A percentile compares a stretch with the other conserved stretches of the same genome.
Evolutionary conservation across 1,140 invertebrate genomes (phyloP).

Genomic region (Ips nitidus): DNA sequence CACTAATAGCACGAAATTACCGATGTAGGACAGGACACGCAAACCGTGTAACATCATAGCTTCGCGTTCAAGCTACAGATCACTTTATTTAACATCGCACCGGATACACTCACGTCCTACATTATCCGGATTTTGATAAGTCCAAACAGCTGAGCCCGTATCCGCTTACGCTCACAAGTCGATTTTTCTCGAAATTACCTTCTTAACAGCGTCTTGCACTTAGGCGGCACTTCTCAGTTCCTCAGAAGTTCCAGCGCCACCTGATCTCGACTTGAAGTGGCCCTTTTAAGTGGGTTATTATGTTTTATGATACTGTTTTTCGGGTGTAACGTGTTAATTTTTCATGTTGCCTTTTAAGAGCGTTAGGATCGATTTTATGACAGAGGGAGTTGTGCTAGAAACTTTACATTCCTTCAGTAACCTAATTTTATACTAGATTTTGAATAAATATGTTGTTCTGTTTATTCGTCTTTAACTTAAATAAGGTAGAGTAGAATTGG

Average conservation of each 20-base stretch:
- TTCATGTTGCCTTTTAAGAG: conserved; percentile 6
- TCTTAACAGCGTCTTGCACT: conserved; percentile 30
- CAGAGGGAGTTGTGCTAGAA: no score
- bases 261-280: conserved; percentile 27
- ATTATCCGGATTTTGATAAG: neutral
- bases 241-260: conserved; percentile 18
- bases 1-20: no score
- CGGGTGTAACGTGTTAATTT: conserved; percentile 23
- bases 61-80: no score
- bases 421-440: no score
- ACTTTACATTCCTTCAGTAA: no score
- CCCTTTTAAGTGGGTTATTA: conserved; percentile 25
- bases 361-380: conserved; percentile 4
- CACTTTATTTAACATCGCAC: neutral
- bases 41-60: no score
- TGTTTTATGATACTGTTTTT: conserved; percentile 27
- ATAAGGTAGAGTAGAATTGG: no score
- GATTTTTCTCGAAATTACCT: conserved; percentile 18
- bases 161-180: neutral
- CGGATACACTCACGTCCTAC: conserved; percentile 1
- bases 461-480: no score
- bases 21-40: no score
- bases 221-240: conserved; percentile 22
- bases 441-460: no score
- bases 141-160: conserved; percentile 20